Conservation (phyloP, 2,797 vertebrate species). For the Anomalospiza imberbis region DNA sequence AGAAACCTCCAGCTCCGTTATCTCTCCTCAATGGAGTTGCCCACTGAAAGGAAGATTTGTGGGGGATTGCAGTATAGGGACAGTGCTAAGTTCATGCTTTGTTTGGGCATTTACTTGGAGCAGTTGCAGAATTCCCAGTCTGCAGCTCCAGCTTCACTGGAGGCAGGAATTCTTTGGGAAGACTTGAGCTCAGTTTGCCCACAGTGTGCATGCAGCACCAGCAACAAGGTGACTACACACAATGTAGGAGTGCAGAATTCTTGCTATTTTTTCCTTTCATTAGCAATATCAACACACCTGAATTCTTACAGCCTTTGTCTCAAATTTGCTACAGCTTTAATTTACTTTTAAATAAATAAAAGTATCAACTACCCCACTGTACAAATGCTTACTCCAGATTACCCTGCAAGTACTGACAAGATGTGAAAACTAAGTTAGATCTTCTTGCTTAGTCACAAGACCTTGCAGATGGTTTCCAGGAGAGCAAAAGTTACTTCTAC, state of each 20-base stretch:
- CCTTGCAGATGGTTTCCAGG: not conserved
- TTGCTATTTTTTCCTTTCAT: not conserved
- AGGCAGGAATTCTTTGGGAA: not conserved
- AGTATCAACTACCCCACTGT: not conserved
- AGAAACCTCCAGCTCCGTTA: not conserved
- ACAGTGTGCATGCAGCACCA: rapidly evolving
- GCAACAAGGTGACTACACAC: not conserved
- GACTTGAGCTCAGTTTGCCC: not conserved
- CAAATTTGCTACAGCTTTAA: not conserved
- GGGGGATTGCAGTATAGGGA: not conserved
- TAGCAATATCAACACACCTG: not conserved
- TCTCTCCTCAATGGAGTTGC: not conserved
- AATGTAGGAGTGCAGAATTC: not conserved
- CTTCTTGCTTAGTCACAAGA: not conserved
- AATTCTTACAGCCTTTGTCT: not conserved
- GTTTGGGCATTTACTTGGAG: not conserved
- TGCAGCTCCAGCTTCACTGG: not conserved
- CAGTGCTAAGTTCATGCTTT: not conserved
- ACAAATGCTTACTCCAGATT: not conserved
- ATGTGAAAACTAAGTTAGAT: not conserved
- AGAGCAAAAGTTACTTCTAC: not conserved
- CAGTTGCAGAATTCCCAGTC: not conserved
- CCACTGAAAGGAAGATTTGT: not conserved
- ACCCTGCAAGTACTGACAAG: not conserved
- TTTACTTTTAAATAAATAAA: not conserved